Conservation (phyloP, 2,113 vertebrate species). For the Antigone vipio region DNA sequence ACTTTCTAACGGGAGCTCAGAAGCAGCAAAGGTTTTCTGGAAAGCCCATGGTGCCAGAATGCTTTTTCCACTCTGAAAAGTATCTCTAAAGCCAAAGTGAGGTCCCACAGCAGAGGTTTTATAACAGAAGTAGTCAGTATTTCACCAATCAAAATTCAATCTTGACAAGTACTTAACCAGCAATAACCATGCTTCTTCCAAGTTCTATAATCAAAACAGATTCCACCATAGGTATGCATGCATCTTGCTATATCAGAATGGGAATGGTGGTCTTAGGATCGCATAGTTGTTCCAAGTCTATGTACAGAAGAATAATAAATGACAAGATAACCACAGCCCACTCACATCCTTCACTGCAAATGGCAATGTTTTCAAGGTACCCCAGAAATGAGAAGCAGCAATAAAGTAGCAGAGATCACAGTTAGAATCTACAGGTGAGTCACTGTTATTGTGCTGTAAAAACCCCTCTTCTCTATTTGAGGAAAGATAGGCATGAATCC, state of each 20-base stretch:
- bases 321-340: background rate
- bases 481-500: background rate
- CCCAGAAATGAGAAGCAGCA: background rate
- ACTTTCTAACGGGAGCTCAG: background rate
- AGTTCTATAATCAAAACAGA: background rate
- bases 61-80: background rate
- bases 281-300: background rate
- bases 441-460: background rate
- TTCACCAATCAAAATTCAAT: background rate
- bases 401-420: background rate
- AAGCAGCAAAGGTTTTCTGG: background rate
- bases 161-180: background rate
- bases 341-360: background rate
- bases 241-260: fast-evolving
- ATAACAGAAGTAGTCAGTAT: background rate
- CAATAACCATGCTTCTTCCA: background rate
- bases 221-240: background rate
- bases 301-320: background rate
- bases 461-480: background rate
- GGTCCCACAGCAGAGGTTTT: background rate
- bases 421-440: background rate
- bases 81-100: background rate
- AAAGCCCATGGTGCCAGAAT: background rate
- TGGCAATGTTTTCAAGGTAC: background rate
- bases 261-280: fast-evolving